Evolutionary conservation across 2,888 invertebrate genomes (phyloP), one percentile per base, ranked within the genome.

Genomic region (Dioctria rufipes): DNA sequence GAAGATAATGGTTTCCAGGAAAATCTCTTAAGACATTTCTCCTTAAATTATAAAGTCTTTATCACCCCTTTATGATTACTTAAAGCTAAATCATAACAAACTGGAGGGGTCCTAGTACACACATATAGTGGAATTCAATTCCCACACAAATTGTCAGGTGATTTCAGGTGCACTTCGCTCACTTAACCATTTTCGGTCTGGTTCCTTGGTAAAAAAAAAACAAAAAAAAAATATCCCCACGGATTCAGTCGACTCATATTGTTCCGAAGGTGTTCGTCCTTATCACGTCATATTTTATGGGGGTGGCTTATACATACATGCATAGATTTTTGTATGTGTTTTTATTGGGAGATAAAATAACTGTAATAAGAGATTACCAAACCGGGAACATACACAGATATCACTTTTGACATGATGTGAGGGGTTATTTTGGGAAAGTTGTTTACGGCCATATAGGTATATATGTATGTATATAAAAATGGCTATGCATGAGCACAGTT

Each of bases 181-280:
- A 81, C 71, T 81, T 78, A 81, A 63, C 61, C 78, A 81, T 81
- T 78, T 81, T 69, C 81, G 39, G 6, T 69, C 60, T 71, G 42
- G 63, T 67, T 49, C 60, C 42, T 25, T 11, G 69, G 65, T 3
- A 11, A 54, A 49, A 25, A n/a, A n/a, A n/a, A n/a, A n/a, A n/a
- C n/a, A n/a, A n/a, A n/a, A n/a, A n/a, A 25, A 25, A 1, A 25
- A 25, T 58, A 5, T 25, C 67, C 81, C 81, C 65, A 49, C 40
- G 79, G 73, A 61, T 43, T 40, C 42, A 67, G 49, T 65, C 60
- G 42, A 37, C 51, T 43, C 78, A 65, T 13, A 80, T 42, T 71
- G 46, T 78, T 37, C 60, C 11, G 63, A 65, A 80, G 60, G 65
- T 54, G 79, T 49, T 46, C 54, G 60, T 63, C 39, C 58, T 11